Conservation (phyloP, 37 sponge, comb jelly and placozoan species). For the Lycopodina hypogea region DNA sequence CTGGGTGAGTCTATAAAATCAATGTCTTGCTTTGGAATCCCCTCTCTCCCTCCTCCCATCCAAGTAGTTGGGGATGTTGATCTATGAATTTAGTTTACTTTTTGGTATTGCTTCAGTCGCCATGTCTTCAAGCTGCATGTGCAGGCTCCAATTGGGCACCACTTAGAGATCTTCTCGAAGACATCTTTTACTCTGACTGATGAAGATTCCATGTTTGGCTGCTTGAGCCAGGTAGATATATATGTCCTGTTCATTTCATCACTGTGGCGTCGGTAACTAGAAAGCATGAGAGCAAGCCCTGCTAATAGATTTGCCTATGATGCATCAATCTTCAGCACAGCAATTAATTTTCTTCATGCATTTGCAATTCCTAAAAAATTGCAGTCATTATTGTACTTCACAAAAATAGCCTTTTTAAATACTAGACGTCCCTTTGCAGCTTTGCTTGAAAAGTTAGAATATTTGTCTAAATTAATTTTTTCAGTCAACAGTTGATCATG, state of each 20-base stretch:
- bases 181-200: conserved; percentile 36
- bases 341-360: background rate
- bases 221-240: conserved; percentile 44
- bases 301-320: no score
- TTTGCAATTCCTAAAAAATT: no score
- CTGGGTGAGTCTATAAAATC: conserved; percentile 34
- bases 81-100: background rate
- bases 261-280: background rate
- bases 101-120: conserved; percentile 14
- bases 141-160: conserved; percentile 57
- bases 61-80: background rate
- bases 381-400: no score
- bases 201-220: conserved; percentile 31
- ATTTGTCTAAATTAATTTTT: no score
- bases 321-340: background rate
- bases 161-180: conserved; percentile 60
- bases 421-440: no score
- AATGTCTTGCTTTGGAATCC: background rate
- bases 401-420: no score
- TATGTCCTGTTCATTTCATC: background rate
- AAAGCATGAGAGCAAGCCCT: background rate
- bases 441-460: no score
- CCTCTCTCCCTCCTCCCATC: background rate
- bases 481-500: no score
- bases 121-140: conserved; percentile 52